Percentiles rank a stretch among this genome's conserved stretches.
These are phyloP conservation scores for Eretmocerus hayati DNA, from an alignment of 2,888 invertebrate species.

Conservation along the genomic window DNA sequence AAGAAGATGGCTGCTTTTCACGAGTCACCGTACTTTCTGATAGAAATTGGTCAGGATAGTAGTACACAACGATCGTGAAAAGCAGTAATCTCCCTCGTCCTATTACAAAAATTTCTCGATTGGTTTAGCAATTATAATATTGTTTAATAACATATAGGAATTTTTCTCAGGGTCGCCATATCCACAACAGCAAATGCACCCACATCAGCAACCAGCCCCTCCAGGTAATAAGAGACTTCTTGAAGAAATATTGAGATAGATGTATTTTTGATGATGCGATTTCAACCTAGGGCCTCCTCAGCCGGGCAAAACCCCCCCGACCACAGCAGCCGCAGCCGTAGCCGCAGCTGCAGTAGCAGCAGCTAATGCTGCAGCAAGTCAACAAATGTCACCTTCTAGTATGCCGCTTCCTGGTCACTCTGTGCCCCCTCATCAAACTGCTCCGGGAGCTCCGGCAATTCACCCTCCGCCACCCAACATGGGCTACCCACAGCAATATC, in stretches of 20 bases:
- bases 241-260: conserved; percentile 1
- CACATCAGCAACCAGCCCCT: conserved; percentile 21
- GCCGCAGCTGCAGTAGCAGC: conserved; percentile 33
- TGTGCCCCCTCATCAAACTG: conserved; percentile 36
- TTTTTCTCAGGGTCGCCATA: not conserved
- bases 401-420: conserved; percentile 42
- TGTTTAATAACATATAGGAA: too few species aligned
- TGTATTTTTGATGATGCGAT: too few species aligned
- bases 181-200: not conserved
- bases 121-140: not conserved
- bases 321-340: conserved; percentile 26
- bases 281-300: conserved; percentile 25
- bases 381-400: conserved; percentile 35
- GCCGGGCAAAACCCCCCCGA: conserved; percentile 29
- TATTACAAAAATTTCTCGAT: not conserved
- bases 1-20: too few species aligned
- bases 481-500: conserved; percentile 45
- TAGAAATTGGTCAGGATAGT: too few species aligned
- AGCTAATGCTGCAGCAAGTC: conserved; percentile 33
- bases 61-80: too few species aligned
- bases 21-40: too few species aligned
- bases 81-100: too few species aligned
- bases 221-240: not conserved
- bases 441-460: conserved; percentile 35
- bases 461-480: conserved; percentile 34